phyloP scores from a whole-genome alignment of 1,140 invertebrate genomes.

The Drosophila asahinai region DNA sequence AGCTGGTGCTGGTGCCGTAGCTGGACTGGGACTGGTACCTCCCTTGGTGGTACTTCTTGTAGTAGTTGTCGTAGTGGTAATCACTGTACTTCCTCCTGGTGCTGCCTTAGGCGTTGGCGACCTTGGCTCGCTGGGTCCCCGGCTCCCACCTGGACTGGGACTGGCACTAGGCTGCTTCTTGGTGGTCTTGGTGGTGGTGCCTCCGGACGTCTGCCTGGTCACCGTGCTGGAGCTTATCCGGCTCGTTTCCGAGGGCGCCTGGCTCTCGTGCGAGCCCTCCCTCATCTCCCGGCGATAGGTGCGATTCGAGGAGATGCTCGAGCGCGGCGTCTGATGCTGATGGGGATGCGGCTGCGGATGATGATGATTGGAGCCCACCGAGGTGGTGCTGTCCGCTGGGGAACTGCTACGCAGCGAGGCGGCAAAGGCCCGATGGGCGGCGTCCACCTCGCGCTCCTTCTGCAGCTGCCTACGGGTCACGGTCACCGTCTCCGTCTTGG shows the following conservation, averaged over 20 bases:
- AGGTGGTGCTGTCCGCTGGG: slow-evolving; percentile 71
- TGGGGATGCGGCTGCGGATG: slow-evolving; percentile 12
- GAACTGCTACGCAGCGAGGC: slow-evolving; percentile 88
- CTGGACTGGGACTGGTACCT: slow-evolving; percentile 8
- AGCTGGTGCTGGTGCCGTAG: background rate
- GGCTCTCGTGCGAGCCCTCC: slow-evolving; percentile 80
- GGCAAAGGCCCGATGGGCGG: slow-evolving; percentile 90
- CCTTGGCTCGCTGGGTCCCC: slow-evolving; percentile 61
- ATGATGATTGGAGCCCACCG: slow-evolving; percentile 50
- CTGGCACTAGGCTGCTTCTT: slow-evolving; percentile 37
- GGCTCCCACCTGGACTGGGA: slow-evolving; percentile 62
- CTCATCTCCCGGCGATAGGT: slow-evolving; percentile 66
- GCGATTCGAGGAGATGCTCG: slow-evolving; percentile 72
- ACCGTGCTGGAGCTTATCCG: slow-evolving; percentile 79
- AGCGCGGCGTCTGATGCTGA: slow-evolving; percentile 60
- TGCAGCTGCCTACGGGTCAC: slow-evolving; percentile 76
- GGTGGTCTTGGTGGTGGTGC: slow-evolving; percentile 57
- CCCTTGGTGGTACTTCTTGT: slow-evolving; percentile 24
- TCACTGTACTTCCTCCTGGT: slow-evolving; percentile 19
- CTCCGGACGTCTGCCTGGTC: slow-evolving; percentile 49
- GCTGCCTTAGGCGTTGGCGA: slow-evolving; percentile 48
- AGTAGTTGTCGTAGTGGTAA: slow-evolving; percentile 54
- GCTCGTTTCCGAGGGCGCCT: slow-evolving; percentile 76
- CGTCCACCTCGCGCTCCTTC: slow-evolving; percentile 86
- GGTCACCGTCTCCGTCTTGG: slow-evolving; percentile 38